phyloP scores from a whole-genome alignment of 2,113 vertebrate species.

The Tinamus guttatus region DNA sequence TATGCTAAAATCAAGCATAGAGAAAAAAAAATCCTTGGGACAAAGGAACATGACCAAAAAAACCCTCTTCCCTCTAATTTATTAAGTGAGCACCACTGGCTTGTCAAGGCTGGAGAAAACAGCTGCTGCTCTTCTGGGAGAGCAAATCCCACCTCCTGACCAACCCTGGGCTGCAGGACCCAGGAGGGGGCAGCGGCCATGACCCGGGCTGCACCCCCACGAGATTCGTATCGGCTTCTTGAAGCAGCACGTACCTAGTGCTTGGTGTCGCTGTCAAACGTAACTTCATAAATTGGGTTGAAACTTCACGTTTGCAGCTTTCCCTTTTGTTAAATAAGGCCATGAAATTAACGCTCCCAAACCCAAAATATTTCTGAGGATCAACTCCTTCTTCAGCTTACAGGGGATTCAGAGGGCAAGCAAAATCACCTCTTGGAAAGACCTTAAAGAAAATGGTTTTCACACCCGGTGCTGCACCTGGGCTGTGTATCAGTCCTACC shows the following conservation, averaged over 20 bases:
- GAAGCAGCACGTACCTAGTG: rapidly evolving
- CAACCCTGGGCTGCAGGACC: not conserved
- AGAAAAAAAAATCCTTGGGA: not conserved
- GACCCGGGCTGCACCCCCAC: not conserved
- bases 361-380: not conserved
- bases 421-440: not conserved
- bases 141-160: not conserved
- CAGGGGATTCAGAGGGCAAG: not conserved
- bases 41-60: not conserved
- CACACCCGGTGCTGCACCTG: not conserved
- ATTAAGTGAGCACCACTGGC: not conserved
- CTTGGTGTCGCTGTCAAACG: rapidly evolving
- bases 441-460: not conserved
- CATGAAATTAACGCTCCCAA: not conserved
- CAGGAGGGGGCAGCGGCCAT: not conserved
- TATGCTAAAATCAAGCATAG: not conserved
- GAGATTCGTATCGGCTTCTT: not conserved
- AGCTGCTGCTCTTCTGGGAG: not conserved
- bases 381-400: not conserved
- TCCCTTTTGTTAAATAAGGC: not conserved
- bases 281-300: rapidly evolving
- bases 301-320: not conserved
- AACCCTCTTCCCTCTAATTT: not conserved
- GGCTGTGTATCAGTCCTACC: not conserved
- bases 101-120: not conserved